Evolutionary conservation across 1,140 invertebrate genomes (phyloP).

Genomic region (Drosophila kurseongensis): DNA sequence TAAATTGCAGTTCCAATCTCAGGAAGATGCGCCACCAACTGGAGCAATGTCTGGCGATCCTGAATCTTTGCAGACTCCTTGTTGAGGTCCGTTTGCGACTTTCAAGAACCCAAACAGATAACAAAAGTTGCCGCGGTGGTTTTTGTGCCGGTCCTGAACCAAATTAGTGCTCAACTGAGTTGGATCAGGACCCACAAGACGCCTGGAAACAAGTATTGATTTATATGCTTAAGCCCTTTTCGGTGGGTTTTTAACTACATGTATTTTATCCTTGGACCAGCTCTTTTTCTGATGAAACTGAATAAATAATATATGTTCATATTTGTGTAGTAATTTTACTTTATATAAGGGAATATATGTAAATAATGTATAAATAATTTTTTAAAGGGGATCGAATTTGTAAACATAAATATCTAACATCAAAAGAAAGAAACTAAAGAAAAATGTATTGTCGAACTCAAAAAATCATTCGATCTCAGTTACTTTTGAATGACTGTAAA

Average conservation of each 20-base stretch:
- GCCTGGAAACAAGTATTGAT: not conserved
- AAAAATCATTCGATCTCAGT: not conserved
- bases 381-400: too few species aligned
- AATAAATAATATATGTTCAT: not conserved
- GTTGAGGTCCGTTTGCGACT: slow-evolving; percentile 2
- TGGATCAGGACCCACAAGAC: not conserved
- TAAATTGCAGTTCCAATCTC: not conserved
- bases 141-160: not conserved
- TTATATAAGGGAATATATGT: too few species aligned
- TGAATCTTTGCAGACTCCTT: slow-evolving; percentile 16
- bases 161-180: not conserved
- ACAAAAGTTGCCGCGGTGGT: not conserved
- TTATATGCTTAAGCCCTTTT: not conserved
- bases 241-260: not conserved
- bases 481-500: not conserved
- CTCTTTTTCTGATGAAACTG: slow-evolving; percentile 1
- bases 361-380: too few species aligned
- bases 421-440: too few species aligned
- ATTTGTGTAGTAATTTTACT: not conserved
- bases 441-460: not conserved
- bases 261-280: not conserved
- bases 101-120: not conserved
- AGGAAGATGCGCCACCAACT: slow-evolving; percentile 21
- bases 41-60: not conserved
- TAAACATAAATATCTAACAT: too few species aligned